These are phyloP conservation scores for Drosophila varians DNA, from an alignment of 1,140 invertebrate species.

Conservation along the genomic window DNA sequence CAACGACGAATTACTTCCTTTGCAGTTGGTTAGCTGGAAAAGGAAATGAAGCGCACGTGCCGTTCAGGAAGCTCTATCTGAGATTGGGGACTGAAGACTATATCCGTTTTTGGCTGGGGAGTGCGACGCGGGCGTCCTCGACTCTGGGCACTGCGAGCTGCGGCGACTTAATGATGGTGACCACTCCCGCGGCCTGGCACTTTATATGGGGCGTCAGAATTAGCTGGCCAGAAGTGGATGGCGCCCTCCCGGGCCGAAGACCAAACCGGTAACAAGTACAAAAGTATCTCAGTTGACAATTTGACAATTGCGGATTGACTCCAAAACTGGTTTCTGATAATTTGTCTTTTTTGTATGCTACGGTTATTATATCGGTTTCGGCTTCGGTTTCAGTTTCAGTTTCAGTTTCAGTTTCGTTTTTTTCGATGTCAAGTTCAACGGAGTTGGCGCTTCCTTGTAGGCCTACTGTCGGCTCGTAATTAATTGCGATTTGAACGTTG, in stretches of 20 bases:
- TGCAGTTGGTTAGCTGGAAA: constrained; percentile 16
- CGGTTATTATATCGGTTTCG: constrained; percentile 19
- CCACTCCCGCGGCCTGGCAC: constrained; percentile 41
- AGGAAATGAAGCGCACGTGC: constrained; percentile 21
- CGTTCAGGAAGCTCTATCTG: constrained; percentile 15
- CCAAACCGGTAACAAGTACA: constrained; percentile 70
- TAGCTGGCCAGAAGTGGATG: constrained; percentile 44
- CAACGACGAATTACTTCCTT: constrained; percentile 25
- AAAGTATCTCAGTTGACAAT: constrained; percentile 64
- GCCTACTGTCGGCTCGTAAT: constrained; percentile 50
- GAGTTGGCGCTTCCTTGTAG: constrained; percentile 63
- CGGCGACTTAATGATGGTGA: constrained; percentile 67
- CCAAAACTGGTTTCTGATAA: constrained; percentile 63
- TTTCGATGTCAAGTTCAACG: constrained; percentile 60
- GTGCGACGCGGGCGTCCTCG: constrained; percentile 23
- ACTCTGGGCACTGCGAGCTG: constrained; percentile 46
- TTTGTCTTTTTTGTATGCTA: constrained; percentile 40
- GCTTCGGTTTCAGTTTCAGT: constrained; percentile 22
- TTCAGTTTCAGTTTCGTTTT: constrained; percentile 5
- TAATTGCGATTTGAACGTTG: constrained; percentile 50
- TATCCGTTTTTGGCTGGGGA: constrained; percentile 26
- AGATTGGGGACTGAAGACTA: constrained; percentile 21
- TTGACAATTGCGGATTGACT: constrained; percentile 69
- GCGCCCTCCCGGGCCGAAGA: constrained; percentile 43
- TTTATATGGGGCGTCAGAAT: constrained; percentile 74